Percentiles rank a stretch among this genome's conserved stretches.
These are phyloP conservation scores for Platycercus adscitus DNA, from an alignment of 2,113 vertebrate species.

Conservation along the genomic window DNA sequence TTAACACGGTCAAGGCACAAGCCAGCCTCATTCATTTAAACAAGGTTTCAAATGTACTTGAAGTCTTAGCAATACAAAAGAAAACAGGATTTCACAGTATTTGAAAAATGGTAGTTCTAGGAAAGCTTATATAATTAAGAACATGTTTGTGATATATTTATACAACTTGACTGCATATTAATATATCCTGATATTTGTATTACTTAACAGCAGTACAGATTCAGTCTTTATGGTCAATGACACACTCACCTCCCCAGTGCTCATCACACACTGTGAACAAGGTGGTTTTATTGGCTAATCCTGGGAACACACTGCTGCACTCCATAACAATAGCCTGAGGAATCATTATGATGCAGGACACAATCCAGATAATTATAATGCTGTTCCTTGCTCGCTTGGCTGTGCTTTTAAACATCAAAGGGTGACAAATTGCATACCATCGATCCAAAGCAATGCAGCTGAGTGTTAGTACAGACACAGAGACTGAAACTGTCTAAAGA, in stretches of 20 bases:
- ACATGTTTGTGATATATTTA: neutral
- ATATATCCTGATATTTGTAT: neutral
- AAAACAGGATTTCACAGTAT: neutral
- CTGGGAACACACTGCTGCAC: constrained; percentile 88
- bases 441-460: constrained; percentile 97
- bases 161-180: neutral
- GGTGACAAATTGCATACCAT: constrained; percentile 98
- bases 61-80: neutral
- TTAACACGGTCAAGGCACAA: neutral
- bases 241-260: constrained; percentile 89
- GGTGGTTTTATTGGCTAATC: constrained; percentile 93
- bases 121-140: neutral
- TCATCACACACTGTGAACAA: constrained; percentile 98
- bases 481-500: constrained; percentile 92
- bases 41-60: neutral
- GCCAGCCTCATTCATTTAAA: neutral
- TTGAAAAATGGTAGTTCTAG: neutral
- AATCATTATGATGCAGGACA: constrained; percentile 95
- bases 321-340: constrained; percentile 98
- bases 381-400: constrained; percentile 91
- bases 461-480: constrained; percentile 94
- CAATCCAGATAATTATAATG: constrained; percentile 93
- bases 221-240: neutral
- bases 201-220: neutral
- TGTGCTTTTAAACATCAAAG: constrained; percentile 97